Evolutionary conservation across 2,888 invertebrate genomes (phyloP), one percentile per base, ranked within the genome.

Genomic region (Meandrusa payeni): DNA sequence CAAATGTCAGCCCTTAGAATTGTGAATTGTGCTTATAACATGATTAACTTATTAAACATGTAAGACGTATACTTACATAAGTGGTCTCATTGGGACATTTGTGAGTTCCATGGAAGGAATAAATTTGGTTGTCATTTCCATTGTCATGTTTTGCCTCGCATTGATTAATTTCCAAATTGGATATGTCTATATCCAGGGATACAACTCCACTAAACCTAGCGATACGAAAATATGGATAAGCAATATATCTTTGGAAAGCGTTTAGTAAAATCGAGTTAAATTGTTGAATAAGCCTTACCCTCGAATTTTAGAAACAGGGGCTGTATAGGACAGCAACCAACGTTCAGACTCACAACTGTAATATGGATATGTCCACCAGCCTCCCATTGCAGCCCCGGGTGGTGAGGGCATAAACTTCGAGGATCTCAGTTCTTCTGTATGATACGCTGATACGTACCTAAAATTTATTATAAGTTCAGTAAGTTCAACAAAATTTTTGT

Each of bases 351-450:
- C 90, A 77, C 97, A 97, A 54, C 95, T 95, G 74, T 93, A 96
- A 73, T 96, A 97, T 0, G 97, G 96, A 61, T 91, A 93, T 9
- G 96, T 96, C 96, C 96, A 97, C 92, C 94, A 94, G 12, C 95
- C 94, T 61, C 91, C 85, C 83, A 86, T 89, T 48, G 90, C 90
- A 39, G 90, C 90, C n/a, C 89, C 88, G 7, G 91, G 90, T 34
- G 91, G 90, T 13, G 90, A 88, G 44, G 90, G 85, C 88, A 92
- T 90, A 73, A 93, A 93, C 71, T 92, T 93, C 10, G 92, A 90
- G n/a, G 92, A 92, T 33, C 92, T 86, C 26, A 92, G 77, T 10
- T 88, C 82, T 45, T 91, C 90, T 49, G 83, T 90, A 39, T 90
- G 89, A 52, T 89, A 89, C 1, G 91, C 90, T 55, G 92, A 91